phyloP scores from a whole-genome alignment of 2,113 vertebrate genomes.

The Hassar affinis region DNA sequence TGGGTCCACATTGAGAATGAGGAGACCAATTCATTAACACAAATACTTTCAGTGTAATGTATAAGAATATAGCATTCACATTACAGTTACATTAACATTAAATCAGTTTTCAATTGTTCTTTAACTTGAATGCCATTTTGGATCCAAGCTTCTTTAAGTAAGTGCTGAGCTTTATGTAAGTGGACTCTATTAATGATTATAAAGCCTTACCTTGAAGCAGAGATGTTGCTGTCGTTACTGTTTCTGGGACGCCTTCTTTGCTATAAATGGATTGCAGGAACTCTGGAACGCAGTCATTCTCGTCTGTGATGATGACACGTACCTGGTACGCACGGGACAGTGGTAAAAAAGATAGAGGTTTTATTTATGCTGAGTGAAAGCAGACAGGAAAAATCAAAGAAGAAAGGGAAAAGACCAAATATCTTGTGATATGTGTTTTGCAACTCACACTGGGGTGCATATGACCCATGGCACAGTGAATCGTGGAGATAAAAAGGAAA shows the following conservation, averaged over 20 bases:
- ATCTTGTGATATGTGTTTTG: neutral
- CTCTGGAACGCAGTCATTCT: conserved; percentile 83
- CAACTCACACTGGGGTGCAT: neutral
- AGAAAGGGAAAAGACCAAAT: neutral
- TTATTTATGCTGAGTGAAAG: neutral
- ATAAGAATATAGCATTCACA: neutral
- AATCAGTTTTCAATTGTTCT: neutral
- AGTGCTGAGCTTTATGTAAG: neutral
- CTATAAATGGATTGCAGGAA: conserved; percentile 86
- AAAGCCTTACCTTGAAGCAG: conserved; percentile 80
- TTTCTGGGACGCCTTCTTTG: conserved; percentile 81
- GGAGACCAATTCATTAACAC: neutral
- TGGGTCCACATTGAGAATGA: neutral
- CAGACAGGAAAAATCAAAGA: neutral
- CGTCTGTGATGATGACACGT: conserved; percentile 80
- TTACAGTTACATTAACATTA: neutral
- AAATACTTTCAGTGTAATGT: neutral
- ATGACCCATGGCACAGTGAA: conserved; percentile 4
- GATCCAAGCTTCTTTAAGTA: too few relatives aligned
- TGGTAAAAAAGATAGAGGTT: neutral
- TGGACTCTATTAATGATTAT: too few relatives aligned
- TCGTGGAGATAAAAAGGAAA: neutral
- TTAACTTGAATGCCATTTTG: neutral
- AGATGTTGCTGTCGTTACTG: conserved; percentile 82
- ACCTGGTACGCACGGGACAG: conserved; percentile 65